Evolutionary conservation across 2,113 vertebrate species (phyloP).

Genomic region (Neodon shergylaensis): DNA sequence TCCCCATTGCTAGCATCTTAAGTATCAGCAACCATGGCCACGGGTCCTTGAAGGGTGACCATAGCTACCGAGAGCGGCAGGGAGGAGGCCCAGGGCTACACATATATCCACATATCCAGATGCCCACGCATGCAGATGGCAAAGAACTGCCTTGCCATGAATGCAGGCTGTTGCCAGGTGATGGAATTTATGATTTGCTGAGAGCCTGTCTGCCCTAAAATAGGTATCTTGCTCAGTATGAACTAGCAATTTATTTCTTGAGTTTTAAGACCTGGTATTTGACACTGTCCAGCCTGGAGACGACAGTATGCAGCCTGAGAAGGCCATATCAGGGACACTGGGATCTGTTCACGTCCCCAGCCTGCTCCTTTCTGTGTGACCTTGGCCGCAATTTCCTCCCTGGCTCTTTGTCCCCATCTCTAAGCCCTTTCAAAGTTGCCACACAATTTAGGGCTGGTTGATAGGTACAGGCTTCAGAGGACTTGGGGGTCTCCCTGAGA

Average conservation of each 20-base stretch:
- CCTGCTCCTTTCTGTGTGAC: neutral
- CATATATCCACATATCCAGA: neutral
- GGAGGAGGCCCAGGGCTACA: neutral
- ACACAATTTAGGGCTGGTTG: neutral
- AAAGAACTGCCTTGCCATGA: constrained; percentile 55
- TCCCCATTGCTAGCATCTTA: neutral
- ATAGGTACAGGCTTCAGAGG: neutral
- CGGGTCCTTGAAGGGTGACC: neutral
- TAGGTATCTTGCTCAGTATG: constrained; percentile 62
- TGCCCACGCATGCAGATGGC: constrained; percentile 66
- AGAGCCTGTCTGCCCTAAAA: constrained; percentile 64
- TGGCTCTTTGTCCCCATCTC: neutral
- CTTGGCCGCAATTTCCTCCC: neutral
- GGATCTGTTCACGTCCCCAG: neutral
- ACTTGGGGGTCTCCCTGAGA: neutral
- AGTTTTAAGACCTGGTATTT: neutral
- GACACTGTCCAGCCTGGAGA: neutral
- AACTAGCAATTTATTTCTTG: constrained; percentile 46
- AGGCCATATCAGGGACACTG: neutral
- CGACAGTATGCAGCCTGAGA: neutral
- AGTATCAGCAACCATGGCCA: neutral
- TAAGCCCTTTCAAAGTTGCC: neutral
- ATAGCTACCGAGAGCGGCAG: neutral
- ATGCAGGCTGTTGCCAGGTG: constrained; percentile 76
- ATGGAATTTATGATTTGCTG: constrained; percentile 57